Evolutionary conservation across 2,888 invertebrate genomes (phyloP).

Genomic region (Lepetodrilus schrolli): DNA sequence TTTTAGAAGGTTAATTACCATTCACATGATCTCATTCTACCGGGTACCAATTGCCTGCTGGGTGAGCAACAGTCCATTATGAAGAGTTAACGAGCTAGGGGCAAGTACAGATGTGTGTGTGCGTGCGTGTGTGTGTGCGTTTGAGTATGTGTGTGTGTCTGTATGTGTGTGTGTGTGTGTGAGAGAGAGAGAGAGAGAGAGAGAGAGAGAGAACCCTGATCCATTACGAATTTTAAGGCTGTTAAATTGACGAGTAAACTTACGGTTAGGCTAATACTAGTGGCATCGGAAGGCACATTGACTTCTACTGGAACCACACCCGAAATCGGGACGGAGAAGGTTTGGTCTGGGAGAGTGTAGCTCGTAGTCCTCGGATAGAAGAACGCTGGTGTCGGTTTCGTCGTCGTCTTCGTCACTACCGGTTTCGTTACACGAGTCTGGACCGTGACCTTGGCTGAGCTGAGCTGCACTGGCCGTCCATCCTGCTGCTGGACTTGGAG

Average conservation of each 20-base stretch:
- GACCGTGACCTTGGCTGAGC: constrained; percentile 42
- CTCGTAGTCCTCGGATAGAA: constrained; percentile 40
- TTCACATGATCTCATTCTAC: too few species aligned
- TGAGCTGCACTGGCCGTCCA: constrained; percentile 57
- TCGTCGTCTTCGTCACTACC: constrained; percentile 20
- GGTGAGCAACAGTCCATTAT: too few species aligned
- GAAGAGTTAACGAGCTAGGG: too few species aligned
- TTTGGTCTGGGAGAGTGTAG: constrained; percentile 41
- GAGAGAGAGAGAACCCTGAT: too few species aligned
- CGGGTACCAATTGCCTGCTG: too few species aligned
- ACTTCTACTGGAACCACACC: constrained; percentile 58
- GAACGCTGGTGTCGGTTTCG: constrained; percentile 34
- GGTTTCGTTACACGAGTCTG: constrained; percentile 48
- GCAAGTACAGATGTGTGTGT: too few species aligned
- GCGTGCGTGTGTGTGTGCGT: too few species aligned
- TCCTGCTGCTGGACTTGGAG: constrained; percentile 68
- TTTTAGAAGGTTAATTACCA: too few species aligned
- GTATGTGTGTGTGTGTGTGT: too few species aligned
- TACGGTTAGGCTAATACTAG: constrained; percentile 51
- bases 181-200: too few species aligned
- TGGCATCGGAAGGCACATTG: constrained; percentile 56
- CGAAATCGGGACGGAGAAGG: constrained; percentile 52
- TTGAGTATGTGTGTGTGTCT: too few species aligned
- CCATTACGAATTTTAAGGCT: too few species aligned
- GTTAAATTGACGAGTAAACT: constrained; percentile 29